Conservation (phyloP, 1,140 invertebrate genomes). For the Tetramorium simillimum region DNA sequence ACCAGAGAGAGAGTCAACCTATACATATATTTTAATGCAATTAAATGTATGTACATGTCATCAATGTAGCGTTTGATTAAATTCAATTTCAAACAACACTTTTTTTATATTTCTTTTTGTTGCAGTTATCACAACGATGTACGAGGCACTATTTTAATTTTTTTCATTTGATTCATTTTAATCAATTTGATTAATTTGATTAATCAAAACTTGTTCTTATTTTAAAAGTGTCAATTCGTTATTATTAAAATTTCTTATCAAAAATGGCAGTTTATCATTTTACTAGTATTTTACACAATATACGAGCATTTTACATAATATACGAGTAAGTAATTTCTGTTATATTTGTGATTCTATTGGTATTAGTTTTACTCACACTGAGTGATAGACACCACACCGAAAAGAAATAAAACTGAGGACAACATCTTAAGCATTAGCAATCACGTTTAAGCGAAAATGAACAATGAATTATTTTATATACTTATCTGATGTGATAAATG, state of each 20-base stretch:
- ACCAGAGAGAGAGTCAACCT: neutral
- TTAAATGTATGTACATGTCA: neutral
- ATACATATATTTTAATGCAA: slow-evolving; percentile 7
- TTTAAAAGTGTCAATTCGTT: neutral
- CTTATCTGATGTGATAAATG: neutral
- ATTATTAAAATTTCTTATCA: neutral
- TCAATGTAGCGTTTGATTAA: neutral
- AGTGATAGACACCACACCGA: neutral
- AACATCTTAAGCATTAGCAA: slow-evolving; percentile 5
- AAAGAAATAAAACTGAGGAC: neutral
- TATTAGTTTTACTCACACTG: slow-evolving; percentile 35
- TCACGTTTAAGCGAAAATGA: neutral
- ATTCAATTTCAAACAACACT: neutral
- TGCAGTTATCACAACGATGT: neutral
- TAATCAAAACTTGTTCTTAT: neutral
- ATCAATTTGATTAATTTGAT: neutral
- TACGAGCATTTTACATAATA: neutral
- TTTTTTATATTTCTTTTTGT: neutral
- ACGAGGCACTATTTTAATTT: neutral
- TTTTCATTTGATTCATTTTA: neutral
- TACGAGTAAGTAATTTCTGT: neutral
- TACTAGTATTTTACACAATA: neutral
- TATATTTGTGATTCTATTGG: neutral
- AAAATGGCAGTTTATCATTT: neutral
- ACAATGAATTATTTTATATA: slow-evolving; percentile 27